Percentiles rank a stretch among this genome's conserved stretches.
Conservation (phyloP, 2,888 invertebrate genomes). For the Philhelius pedissequus region DNA sequence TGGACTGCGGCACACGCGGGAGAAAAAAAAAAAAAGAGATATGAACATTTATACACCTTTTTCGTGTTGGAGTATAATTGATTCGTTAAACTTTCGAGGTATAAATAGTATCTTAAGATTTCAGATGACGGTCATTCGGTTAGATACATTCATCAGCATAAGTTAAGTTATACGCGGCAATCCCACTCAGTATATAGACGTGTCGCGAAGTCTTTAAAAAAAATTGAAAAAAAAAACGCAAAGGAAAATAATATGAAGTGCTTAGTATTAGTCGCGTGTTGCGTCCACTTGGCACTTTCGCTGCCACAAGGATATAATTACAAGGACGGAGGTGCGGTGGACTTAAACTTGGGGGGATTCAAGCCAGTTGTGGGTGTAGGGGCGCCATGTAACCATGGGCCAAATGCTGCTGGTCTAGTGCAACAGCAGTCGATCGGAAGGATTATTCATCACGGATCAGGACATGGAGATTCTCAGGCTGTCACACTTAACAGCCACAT, state of each 20-base stretch:
- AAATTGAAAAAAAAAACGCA: not conserved
- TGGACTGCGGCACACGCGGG: constrained; percentile 13
- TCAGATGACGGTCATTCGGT: constrained; percentile 69
- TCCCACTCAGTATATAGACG: not conserved
- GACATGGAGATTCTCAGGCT: constrained; percentile 46
- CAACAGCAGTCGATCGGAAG: constrained; percentile 69
- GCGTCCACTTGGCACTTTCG: constrained; percentile 45
- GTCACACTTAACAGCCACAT: constrained; percentile 64
- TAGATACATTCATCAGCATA: constrained; percentile 65
- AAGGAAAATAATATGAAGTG: constrained; percentile 50
- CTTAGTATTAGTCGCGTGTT: constrained; percentile 59
- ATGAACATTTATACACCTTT: constrained; percentile 63
- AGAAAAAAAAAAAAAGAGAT: constrained; percentile 63
- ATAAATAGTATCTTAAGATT: constrained; percentile 71
- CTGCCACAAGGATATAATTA: constrained; percentile 69
- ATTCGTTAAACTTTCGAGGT: constrained; percentile 68
- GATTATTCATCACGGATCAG: constrained; percentile 70
- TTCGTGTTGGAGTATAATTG: constrained; percentile 66
- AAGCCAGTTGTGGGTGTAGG: constrained; percentile 33
- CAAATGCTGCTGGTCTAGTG: constrained; percentile 53
- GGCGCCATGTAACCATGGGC: constrained; percentile 67
- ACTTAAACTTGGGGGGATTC: constrained; percentile 45
- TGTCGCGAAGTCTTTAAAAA: not conserved
- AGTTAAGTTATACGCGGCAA: constrained; percentile 24
- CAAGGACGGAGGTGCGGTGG: constrained; percentile 43